Conservation (phyloP, 2,797 vertebrate species). For the Diceros bicornis region DNA sequence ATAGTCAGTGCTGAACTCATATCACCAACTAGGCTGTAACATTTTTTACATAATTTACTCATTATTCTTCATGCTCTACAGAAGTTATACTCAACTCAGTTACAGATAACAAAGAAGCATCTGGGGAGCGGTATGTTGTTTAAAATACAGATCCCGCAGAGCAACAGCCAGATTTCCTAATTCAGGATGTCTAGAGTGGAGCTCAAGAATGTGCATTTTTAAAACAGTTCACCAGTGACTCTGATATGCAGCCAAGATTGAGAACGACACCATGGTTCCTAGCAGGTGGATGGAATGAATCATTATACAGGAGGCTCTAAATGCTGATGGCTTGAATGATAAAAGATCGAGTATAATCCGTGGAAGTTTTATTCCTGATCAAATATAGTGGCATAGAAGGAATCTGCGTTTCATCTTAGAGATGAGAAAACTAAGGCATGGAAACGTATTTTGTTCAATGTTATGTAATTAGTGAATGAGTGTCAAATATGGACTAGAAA, state of each 20-base stretch:
- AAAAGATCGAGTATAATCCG: neutral
- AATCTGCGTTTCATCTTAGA: neutral
- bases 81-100: neutral
- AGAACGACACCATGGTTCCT: neutral
- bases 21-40: neutral
- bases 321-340: neutral
- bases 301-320: neutral
- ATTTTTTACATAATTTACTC: neutral
- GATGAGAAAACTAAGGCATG: conserved; percentile 39
- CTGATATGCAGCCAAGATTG: neutral
- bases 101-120: neutral
- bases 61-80: neutral
- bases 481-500: neutral
- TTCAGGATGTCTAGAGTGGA: neutral
- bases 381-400: conserved; percentile 10
- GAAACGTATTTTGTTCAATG: neutral
- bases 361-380: neutral
- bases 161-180: neutral
- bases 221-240: conserved; percentile 28
- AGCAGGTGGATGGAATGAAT: neutral
- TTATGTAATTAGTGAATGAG: neutral
- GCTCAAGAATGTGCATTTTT: neutral
- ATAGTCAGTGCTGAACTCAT: neutral
- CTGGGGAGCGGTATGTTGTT: neutral
- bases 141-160: neutral